phyloP scores from a whole-genome alignment of 2,797 vertebrate species.

The Trematomus bernacchii region DNA sequence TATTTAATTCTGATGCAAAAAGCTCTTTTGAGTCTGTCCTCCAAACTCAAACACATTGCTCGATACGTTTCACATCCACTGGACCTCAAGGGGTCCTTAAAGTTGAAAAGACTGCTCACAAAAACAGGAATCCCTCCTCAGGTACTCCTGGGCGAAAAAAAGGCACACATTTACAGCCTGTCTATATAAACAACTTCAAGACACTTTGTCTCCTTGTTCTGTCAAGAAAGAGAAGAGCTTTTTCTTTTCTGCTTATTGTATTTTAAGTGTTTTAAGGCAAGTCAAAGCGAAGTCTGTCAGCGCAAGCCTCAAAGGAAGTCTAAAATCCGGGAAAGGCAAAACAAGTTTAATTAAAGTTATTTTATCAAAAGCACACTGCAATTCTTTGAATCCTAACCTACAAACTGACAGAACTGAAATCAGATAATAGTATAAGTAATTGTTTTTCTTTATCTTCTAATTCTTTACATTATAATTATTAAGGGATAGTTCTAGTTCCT shows the following conservation, averaged over 20 bases:
- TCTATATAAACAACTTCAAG: not conserved
- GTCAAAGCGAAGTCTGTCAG: not conserved
- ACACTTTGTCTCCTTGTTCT: not conserved
- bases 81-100: not conserved
- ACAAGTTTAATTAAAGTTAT: not conserved
- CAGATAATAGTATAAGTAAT: too few relatives aligned
- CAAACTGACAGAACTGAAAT: not conserved
- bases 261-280: not conserved
- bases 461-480: not conserved
- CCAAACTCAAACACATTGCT: slow-evolving; percentile 4
- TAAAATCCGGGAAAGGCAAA: too few relatives aligned
- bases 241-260: not conserved
- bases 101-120: not conserved
- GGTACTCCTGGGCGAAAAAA: not conserved
- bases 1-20: not conserved
- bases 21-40: not conserved
- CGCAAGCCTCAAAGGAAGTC: not conserved
- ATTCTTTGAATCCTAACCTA: not conserved
- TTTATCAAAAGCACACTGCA: not conserved
- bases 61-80: not conserved
- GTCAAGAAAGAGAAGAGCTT: not conserved
- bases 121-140: not conserved
- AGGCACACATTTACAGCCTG: not conserved
- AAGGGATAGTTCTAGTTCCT: not conserved
- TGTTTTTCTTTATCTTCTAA: too few relatives aligned